phyloP scores from a whole-genome alignment of 2,113 vertebrate species.

The Embiotoca jacksoni region DNA sequence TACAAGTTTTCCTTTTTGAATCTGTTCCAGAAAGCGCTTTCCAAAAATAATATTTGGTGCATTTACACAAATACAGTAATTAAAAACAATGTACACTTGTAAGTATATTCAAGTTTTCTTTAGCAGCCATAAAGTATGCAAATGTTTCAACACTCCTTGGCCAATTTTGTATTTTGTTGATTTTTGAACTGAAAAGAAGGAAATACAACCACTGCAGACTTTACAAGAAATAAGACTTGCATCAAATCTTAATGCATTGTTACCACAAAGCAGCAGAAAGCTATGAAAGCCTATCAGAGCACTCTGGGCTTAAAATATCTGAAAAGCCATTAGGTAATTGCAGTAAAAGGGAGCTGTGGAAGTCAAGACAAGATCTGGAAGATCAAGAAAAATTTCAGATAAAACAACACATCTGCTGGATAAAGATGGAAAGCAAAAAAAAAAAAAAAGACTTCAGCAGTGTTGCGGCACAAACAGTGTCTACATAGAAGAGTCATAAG shows the following conservation, averaged over 20 bases:
- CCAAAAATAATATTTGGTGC: background rate
- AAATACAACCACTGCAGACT: background rate
- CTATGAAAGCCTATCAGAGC: background rate
- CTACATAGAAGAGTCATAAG: background rate
- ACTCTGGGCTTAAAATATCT: background rate
- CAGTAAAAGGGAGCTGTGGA: background rate
- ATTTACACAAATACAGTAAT: background rate
- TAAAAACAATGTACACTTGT: background rate
- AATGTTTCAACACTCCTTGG: background rate
- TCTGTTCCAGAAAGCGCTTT: background rate
- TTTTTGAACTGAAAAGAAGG: background rate
- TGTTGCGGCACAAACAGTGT: background rate
- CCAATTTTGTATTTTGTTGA: background rate
- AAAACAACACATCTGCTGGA: background rate
- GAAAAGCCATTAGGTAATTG: background rate
- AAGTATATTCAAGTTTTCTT: background rate
- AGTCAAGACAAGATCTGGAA: background rate
- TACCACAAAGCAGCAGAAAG: background rate
- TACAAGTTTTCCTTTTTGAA: background rate
- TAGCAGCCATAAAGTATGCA: background rate
- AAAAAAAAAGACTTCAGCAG: no score
- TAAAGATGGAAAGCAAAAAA: background rate
- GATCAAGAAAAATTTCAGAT: background rate
- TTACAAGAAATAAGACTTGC: background rate
- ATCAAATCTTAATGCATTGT: background rate